A percentile compares a stretch with the other conserved stretches of the same genome.
phyloP scores from a whole-genome alignment of 2,888 invertebrate species.

The Macrophya alboannulata region DNA sequence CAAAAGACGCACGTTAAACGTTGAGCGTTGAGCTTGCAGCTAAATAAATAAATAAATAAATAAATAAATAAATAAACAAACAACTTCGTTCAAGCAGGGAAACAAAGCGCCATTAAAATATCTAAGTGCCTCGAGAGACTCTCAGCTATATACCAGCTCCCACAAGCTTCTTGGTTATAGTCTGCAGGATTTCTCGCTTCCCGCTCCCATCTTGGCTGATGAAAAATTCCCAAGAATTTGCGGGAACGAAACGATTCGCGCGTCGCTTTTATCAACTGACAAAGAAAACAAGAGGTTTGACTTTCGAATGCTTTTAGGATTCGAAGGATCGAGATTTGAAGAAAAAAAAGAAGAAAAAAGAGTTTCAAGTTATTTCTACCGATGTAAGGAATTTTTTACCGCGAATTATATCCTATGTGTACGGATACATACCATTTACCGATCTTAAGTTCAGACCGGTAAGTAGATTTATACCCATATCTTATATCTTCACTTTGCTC shows the following conservation, averaged over 20 bases:
- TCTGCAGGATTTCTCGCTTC: constrained; percentile 24
- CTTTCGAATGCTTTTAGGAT: constrained; percentile 17
- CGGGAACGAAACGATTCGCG: constrained; percentile 25
- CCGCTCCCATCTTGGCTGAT: constrained; percentile 37
- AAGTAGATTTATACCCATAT: not conserved
- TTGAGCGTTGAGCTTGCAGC: constrained; percentile 49
- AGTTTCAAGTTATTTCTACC: constrained; percentile 2
- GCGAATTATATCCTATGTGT: not conserved
- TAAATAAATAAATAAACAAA: constrained; percentile 61
- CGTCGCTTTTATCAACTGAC: not conserved
- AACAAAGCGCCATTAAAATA: constrained; percentile 78
- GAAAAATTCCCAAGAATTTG: constrained; percentile 29
- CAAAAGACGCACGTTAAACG: constrained; percentile 64
- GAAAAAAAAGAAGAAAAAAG: not conserved
- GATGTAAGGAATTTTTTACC: constrained; percentile 24
- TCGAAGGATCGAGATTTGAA: constrained; percentile 13
- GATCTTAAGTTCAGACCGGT: not conserved
- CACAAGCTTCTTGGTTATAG: not conserved
- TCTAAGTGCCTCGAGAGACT: constrained; percentile 64
- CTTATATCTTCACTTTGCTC: constrained; percentile 34
- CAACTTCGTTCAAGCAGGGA: constrained; percentile 56
- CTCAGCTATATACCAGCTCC: constrained; percentile 18
- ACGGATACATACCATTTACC: not conserved
- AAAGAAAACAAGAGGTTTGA: not conserved
- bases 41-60: constrained; percentile 66